Conservation (phyloP, 2,888 invertebrate genomes). For the Caenorhabditis sp. region DNA sequence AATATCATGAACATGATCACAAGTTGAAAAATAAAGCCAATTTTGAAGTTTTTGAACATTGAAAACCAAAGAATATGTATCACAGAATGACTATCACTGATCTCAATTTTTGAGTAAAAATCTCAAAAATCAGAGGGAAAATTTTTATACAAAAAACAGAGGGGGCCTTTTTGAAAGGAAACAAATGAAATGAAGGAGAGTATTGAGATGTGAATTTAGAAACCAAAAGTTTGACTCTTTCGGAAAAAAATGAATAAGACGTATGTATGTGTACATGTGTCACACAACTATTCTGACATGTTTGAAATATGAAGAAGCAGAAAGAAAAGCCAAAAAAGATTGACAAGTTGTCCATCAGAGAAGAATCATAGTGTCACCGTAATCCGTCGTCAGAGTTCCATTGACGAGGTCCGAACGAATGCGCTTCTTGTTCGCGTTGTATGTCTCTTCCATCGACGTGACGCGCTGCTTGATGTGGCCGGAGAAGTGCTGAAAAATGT, state of each 20-base stretch:
- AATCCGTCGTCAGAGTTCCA: slow-evolving; percentile 35
- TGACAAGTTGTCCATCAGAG: slow-evolving; percentile 8
- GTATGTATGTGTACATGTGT: not conserved
- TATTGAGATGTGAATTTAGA: no score
- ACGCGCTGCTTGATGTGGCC: slow-evolving; percentile 64
- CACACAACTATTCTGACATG: slow-evolving; percentile 4
- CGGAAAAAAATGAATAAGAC: slow-evolving; percentile 2
- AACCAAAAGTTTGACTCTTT: not conserved
- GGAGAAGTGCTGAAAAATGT: slow-evolving; percentile 55
- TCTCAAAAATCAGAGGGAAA: not conserved
- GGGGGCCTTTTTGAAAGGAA: not conserved
- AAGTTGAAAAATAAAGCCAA: no score
- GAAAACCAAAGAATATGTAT: no score
- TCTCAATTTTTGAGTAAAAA: no score
- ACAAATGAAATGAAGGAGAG: not conserved
- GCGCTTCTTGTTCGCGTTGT: slow-evolving; percentile 59
- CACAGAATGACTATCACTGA: no score
- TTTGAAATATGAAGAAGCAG: not conserved
- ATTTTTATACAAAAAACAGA: not conserved
- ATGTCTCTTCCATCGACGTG: slow-evolving; percentile 64
- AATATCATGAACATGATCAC: no score
- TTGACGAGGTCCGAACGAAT: slow-evolving; percentile 56
- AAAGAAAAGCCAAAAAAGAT: not conserved
- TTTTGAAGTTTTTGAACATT: no score
- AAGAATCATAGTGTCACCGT: slow-evolving; percentile 13